Conservation (phyloP, 2,797 vertebrate species). For the Oreochromis grahami region DNA sequence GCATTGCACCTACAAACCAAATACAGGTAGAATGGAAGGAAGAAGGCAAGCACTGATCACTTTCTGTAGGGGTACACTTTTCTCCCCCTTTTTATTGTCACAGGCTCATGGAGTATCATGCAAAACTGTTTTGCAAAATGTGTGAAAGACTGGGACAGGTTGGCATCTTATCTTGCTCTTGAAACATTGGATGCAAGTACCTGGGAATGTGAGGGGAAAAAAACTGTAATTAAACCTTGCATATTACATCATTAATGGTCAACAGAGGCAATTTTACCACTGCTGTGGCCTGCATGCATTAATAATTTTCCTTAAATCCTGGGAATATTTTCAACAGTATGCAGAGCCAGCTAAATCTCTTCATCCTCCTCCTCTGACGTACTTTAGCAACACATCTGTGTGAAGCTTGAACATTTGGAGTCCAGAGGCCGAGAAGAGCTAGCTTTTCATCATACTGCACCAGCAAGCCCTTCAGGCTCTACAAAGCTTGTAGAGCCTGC, state of each 20-base stretch:
- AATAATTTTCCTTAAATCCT: not conserved
- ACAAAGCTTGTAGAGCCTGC: not conserved
- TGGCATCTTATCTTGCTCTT: not conserved
- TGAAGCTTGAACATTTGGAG: not conserved
- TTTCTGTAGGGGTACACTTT: not conserved
- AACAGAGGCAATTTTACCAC: not conserved
- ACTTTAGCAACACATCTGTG: not conserved
- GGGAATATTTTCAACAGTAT: not conserved
- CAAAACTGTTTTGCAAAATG: not conserved
- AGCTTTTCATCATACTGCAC: not conserved
- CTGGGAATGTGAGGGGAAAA: rapidly evolving
- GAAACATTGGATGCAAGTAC: not conserved
- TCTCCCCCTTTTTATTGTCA: not conserved
- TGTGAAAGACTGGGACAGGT: not conserved
- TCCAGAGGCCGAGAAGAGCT: not conserved
- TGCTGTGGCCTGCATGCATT: not conserved
- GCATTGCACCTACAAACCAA: not conserved
- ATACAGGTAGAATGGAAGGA: not conserved
- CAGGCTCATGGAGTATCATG: not conserved
- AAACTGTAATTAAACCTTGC: not conserved
- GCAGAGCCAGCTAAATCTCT: not conserved
- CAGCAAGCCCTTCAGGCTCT: not conserved
- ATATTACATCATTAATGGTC: not conserved
- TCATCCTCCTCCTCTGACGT: not conserved
- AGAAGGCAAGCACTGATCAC: not conserved